These are phyloP conservation scores for Sardina pilchardus DNA, from an alignment of 2,113 vertebrate species.

Conservation along the genomic window DNA sequence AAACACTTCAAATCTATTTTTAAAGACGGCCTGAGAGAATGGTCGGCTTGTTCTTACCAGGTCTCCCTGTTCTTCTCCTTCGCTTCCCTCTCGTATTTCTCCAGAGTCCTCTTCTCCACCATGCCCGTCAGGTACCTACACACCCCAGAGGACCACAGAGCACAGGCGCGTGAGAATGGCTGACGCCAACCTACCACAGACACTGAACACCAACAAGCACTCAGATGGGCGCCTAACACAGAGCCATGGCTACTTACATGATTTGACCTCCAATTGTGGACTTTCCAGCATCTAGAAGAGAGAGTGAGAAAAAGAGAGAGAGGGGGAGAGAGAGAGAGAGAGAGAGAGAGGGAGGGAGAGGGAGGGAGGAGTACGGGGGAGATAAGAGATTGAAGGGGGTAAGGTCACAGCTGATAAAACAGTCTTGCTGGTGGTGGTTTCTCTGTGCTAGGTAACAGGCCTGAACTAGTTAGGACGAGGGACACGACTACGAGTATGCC, in stretches of 20 bases:
- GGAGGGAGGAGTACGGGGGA: background rate
- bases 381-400: conserved; percentile 17
- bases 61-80: conserved; percentile 95
- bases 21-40: background rate
- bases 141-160: background rate
- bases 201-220: background rate
- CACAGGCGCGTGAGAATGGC: background rate
- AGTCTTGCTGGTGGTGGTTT: background rate
- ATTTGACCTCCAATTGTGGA: conserved; percentile 92
- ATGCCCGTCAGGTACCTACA: conserved; percentile 88
- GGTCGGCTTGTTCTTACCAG: conserved; percentile 68
- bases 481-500: background rate
- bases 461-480: background rate
- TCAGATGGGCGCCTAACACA: background rate
- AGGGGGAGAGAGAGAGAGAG: conserved; percentile 18
- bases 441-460: background rate
- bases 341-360: background rate
- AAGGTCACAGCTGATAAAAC: conserved; percentile 33
- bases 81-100: conserved; percentile 91
- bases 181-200: background rate
- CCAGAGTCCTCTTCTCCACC: conserved; percentile 90
- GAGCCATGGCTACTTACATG: conserved; percentile 76
- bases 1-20: too few species aligned
- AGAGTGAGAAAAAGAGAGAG: background rate
- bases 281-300: conserved; percentile 82